phyloP scores from a whole-genome alignment of 2,797 vertebrate genomes.

The Onychomys leucogaster region DNA sequence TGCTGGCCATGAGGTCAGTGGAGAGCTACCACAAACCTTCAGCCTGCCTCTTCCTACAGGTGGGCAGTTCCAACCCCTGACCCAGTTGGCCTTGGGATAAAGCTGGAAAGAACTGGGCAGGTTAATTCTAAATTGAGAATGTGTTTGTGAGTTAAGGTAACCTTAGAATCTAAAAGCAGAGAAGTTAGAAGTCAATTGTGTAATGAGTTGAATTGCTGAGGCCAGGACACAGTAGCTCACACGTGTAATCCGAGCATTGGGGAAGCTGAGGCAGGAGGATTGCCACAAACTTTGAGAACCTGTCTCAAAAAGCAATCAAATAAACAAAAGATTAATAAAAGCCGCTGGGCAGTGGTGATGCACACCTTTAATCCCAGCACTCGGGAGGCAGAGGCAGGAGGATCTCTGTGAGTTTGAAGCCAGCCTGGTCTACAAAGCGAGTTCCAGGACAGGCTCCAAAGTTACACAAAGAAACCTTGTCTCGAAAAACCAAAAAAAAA shows the following conservation, averaged over 20 bases:
- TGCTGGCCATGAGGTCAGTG: not conserved
- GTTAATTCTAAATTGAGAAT: not conserved
- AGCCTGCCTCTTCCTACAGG: not conserved
- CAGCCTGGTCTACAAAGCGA: no score
- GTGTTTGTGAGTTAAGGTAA: not conserved
- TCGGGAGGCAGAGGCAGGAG: no score
- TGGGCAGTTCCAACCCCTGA: not conserved
- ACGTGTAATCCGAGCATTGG: not conserved
- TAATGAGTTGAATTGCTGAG: not conserved
- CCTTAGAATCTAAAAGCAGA: not conserved
- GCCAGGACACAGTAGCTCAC: not conserved
- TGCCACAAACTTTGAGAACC: not conserved
- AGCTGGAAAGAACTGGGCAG: not conserved
- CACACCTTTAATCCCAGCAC: no score
- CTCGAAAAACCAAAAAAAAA: no score
- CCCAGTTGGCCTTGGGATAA: not conserved
- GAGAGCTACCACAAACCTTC: not conserved
- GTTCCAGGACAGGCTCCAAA: no score
- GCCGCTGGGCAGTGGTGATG: no score
- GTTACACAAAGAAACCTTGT: no score
- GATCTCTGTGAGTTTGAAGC: no score
- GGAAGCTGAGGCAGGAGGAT: not conserved
- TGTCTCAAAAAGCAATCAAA: not conserved
- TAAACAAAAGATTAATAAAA: no score
- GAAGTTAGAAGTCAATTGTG: no score